A percentile compares a stretch with the other conserved stretches of the same genome.
These are phyloP conservation scores for Zeus faber DNA, from an alignment of 2,113 vertebrate genomes.

Conservation along the genomic window DNA sequence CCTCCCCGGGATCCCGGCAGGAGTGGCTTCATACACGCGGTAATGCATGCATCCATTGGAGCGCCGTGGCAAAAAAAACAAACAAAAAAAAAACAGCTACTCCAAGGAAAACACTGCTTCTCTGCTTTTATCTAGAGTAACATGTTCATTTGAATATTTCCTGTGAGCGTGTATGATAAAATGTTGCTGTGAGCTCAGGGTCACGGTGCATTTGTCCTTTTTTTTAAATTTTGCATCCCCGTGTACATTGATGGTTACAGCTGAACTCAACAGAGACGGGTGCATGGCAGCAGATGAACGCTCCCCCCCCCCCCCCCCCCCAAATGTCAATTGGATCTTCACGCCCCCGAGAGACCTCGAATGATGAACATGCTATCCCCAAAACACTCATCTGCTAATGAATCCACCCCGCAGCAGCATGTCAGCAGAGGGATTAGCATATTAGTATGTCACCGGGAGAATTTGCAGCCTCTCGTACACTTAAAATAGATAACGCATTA, in stretches of 20 bases:
- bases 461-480: background rate
- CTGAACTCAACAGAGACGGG: background rate
- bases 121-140: background rate
- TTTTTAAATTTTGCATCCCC: too few species aligned
- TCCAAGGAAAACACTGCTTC: background rate
- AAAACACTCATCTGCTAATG: constrained; percentile 8
- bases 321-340: too few species aligned
- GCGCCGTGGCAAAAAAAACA: background rate
- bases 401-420: background rate
- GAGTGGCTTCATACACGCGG: too few species aligned
- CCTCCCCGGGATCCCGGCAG: too few species aligned
- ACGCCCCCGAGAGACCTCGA: constrained; percentile 1
- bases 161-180: too few species aligned
- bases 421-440: constrained; percentile 8
- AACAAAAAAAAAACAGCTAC: background rate
- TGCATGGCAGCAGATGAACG: too few species aligned
- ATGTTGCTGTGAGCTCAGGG: too few species aligned
- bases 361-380: constrained; percentile 10
- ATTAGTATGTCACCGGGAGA: background rate
- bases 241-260: background rate
- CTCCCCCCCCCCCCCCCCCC: background rate
- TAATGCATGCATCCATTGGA: background rate
- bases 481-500: background rate
- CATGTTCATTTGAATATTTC: too few species aligned
- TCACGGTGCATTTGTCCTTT: too few species aligned